These are phyloP conservation scores for Pterocles burchelli DNA, from an alignment of 2,113 vertebrate genomes.

Conservation along the genomic window DNA sequence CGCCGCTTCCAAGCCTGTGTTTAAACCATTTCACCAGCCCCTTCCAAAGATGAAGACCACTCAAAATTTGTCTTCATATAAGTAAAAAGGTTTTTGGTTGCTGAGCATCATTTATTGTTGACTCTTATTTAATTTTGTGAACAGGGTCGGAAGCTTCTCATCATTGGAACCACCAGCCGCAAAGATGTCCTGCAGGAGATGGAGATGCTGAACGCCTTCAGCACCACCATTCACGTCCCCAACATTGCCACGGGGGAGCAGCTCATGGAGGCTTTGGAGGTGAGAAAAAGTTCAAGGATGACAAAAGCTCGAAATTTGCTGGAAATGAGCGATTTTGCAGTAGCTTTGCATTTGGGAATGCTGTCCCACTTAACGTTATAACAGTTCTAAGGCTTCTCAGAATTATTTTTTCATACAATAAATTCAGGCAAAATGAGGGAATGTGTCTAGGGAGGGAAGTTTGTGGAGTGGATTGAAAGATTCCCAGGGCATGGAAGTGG, in stretches of 20 bases:
- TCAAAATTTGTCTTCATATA: background rate
- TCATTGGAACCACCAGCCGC: conserved; percentile 95
- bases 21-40: conserved; percentile 40
- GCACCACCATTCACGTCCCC: conserved; percentile 93
- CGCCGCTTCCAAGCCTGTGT: background rate
- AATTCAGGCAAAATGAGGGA: background rate
- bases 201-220: conserved; percentile 96
- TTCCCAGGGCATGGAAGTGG: background rate
- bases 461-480: background rate
- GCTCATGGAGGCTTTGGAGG: conserved; percentile 91
- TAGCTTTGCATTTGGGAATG: background rate
- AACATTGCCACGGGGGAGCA: conserved; percentile 90
- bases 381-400: background rate
- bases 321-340: background rate
- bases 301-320: background rate
- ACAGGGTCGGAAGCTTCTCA: conserved; percentile 95
- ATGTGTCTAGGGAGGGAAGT: background rate
- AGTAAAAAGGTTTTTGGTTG: conserved; percentile 40
- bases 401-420: background rate
- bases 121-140: background rate
- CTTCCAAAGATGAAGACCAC: conserved; percentile 33
- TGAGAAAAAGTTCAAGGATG: background rate
- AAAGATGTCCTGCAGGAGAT: conserved; percentile 96
- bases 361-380: background rate
- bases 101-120: background rate